Evolutionary conservation across 2,797 vertebrate species (phyloP).

Genomic region (Semotilus atromaculatus): DNA sequence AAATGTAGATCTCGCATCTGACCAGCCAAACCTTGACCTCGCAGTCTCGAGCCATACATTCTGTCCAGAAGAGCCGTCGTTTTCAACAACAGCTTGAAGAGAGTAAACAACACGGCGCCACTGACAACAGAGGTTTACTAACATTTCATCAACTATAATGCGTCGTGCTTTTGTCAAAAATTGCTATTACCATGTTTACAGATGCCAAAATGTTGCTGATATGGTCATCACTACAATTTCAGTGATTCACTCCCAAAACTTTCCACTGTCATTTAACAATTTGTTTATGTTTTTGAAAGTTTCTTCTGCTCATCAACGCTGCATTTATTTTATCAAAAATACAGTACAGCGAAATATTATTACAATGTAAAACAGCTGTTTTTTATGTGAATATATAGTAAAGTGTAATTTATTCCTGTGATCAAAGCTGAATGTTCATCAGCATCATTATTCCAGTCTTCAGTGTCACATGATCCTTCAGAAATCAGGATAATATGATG

Average conservation of each 20-base stretch:
- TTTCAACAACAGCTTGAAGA: constrained; percentile 1
- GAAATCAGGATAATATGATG: not conserved
- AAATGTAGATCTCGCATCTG: no score
- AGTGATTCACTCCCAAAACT: no score
- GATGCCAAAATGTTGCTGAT: not conserved
- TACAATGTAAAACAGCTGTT: not conserved
- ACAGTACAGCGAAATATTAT: not conserved
- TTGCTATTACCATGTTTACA: not conserved
- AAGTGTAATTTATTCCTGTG: not conserved
- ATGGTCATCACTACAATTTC: not conserved
- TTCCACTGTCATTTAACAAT: not conserved
- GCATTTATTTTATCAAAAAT: no score
- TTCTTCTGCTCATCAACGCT: no score
- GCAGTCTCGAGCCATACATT: not conserved
- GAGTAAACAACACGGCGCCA: constrained; percentile 7
- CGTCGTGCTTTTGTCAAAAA: not conserved
- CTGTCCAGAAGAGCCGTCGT: not conserved
- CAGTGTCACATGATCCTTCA: no score
- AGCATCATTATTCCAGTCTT: no score
- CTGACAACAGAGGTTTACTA: constrained; percentile 2
- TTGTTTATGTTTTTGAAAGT: no score
- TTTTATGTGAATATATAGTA: no score
- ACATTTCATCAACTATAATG: not conserved
- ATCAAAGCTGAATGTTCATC: not conserved
- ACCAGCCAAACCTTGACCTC: not conserved